Evolutionary conservation across 2,797 vertebrate species (phyloP).

Genomic region (Coccyzus lansbergi): DNA sequence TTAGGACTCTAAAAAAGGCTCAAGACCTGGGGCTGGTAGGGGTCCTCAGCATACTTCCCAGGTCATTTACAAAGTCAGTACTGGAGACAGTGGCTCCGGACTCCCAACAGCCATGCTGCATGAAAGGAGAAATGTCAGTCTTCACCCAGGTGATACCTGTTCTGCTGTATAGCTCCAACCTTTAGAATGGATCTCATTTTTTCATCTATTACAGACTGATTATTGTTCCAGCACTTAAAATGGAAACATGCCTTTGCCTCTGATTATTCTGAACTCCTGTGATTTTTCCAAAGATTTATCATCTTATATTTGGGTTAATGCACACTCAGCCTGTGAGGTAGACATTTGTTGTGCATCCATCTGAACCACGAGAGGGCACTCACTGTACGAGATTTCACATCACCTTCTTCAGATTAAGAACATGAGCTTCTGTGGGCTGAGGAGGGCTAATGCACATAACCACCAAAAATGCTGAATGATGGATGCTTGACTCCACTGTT

Average conservation of each 20-base stretch:
- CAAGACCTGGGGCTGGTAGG: rapidly evolving
- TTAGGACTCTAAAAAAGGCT: neutral
- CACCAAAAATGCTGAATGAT: neutral
- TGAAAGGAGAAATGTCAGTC: neutral
- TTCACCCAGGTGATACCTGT: neutral
- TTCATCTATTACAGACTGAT: neutral
- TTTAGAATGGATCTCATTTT: neutral
- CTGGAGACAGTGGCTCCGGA: neutral
- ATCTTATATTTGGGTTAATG: neutral
- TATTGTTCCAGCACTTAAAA: neutral
- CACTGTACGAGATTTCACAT: neutral
- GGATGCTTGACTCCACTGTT: neutral
- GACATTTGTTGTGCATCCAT: neutral
- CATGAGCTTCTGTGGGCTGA: neutral
- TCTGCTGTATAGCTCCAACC: neutral
- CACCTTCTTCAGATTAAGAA: neutral
- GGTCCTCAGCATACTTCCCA: neutral
- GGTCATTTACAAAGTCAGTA: neutral
- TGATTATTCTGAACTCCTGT: neutral
- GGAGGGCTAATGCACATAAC: neutral
- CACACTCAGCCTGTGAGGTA: rapidly evolving
- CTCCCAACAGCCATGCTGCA: neutral
- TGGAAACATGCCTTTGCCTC: neutral
- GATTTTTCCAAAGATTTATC: neutral
- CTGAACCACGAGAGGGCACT: conserved; percentile 59